Conservation (phyloP, 2,113 vertebrate species). For the Fukomys damarensis region DNA sequence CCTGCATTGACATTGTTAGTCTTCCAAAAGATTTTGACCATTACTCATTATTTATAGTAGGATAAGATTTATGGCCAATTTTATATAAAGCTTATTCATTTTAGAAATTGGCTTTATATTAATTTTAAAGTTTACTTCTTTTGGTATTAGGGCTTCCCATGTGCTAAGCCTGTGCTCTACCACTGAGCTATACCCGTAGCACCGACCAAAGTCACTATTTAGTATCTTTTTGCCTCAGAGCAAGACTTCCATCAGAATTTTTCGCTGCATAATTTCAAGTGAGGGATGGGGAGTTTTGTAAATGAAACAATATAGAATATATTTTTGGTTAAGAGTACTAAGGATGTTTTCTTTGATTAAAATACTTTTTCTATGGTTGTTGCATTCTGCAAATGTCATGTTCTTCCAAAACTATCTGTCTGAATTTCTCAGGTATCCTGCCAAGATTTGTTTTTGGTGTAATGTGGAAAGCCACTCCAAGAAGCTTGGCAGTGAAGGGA, state of each 20-base stretch:
- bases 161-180: not conserved
- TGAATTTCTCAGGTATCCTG: conserved; percentile 19
- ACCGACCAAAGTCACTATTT: not conserved
- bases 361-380: not conserved
- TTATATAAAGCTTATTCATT: conserved; percentile 25
- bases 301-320: not conserved
- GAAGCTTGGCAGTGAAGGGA: not conserved
- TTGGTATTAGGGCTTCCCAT: not conserved
- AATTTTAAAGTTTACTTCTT: conserved; percentile 9
- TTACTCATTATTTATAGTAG: conserved; percentile 25
- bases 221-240: not conserved
- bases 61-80: not conserved
- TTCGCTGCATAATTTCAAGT: not conserved
- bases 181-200: not conserved
- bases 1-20: conserved; percentile 21
- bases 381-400: conserved; percentile 31
- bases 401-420: not conserved
- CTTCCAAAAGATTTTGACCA: not conserved
- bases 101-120: not conserved
- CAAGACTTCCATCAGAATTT: not conserved
- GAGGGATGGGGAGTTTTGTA: not conserved
- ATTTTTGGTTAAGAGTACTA: conserved; percentile 14
- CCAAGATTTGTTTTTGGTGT: not conserved
- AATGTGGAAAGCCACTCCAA: not conserved
- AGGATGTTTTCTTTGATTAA: conserved; percentile 21